phyloP scores from a whole-genome alignment of 2,113 vertebrate genomes.

The Cryptotis parvus region DNA sequence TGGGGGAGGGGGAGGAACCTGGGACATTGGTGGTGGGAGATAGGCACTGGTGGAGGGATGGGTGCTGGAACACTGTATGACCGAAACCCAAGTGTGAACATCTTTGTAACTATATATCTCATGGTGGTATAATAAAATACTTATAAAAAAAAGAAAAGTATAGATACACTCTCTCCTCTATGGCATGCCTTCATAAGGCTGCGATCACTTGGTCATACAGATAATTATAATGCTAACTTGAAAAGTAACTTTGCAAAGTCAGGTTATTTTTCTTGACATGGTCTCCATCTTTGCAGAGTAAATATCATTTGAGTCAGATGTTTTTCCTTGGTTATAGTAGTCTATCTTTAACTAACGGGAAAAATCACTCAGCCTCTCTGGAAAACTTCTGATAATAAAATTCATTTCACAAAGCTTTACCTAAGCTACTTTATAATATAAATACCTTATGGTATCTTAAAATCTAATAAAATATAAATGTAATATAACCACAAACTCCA shows the following conservation, averaged over 20 bases:
- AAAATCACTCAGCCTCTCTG: conserved; percentile 2
- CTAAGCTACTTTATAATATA: not conserved
- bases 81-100: no score
- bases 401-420: not conserved
- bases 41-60: no score
- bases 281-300: conserved; percentile 2
- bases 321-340: not conserved
- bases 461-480: not conserved
- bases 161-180: not conserved
- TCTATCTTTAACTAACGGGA: not conserved
- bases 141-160: no score
- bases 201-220: not conserved
- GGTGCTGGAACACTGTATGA: no score
- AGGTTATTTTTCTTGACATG: not conserved
- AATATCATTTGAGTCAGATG: not conserved
- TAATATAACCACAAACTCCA: not conserved
- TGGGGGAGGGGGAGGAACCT: no score
- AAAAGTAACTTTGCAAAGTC: not conserved
- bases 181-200: no score
- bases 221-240: not conserved
- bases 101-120: no score
- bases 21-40: no score
- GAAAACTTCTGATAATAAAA: conserved; percentile 10
- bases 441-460: not conserved
- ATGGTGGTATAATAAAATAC: no score